phyloP scores from a whole-genome alignment of 1,140 invertebrate species.

The Halictus rubicundus region DNA sequence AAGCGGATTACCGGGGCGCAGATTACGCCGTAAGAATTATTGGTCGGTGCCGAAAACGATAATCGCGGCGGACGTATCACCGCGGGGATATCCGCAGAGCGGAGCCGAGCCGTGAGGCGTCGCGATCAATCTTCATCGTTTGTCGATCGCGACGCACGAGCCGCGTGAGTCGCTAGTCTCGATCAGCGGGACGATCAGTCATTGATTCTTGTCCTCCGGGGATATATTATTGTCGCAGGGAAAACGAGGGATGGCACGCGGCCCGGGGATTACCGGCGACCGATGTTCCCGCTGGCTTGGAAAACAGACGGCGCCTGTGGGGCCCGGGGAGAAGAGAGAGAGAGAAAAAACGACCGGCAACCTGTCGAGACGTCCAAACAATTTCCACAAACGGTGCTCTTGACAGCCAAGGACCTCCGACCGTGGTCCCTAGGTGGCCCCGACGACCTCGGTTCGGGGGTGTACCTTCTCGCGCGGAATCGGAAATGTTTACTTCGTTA shows the following conservation, averaged over 20 bases:
- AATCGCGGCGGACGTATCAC: slow-evolving; percentile 37
- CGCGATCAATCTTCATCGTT: slow-evolving; percentile 64
- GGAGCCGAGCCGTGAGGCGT: not conserved
- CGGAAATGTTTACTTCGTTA: slow-evolving; percentile 2
- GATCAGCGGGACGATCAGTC: slow-evolving; percentile 41
- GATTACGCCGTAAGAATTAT: slow-evolving; percentile 52
- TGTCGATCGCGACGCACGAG: slow-evolving; percentile 26
- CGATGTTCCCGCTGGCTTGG: not conserved
- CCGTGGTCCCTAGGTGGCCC: too few relatives aligned
- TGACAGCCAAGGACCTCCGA: not conserved
- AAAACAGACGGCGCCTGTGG: not conserved
- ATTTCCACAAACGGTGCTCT: slow-evolving; percentile 4
- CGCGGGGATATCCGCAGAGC: not conserved
- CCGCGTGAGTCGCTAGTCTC: not conserved
- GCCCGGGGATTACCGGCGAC: slow-evolving; percentile 20
- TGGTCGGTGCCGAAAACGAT: slow-evolving; percentile 39
- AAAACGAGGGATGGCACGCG: not conserved
- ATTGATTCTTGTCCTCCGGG: slow-evolving; percentile 49
- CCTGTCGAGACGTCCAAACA: slow-evolving; percentile 24
- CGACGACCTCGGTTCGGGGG: too few relatives aligned
- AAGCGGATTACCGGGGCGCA: slow-evolving; percentile 23
- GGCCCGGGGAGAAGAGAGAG: too few relatives aligned
- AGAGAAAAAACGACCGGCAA: slow-evolving; percentile 4
- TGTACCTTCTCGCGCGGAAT: not conserved
- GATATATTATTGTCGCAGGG: slow-evolving; percentile 32